Evolutionary conservation across 2,888 invertebrate species (phyloP).

Genomic region (Ceriagrion tenellum): DNA sequence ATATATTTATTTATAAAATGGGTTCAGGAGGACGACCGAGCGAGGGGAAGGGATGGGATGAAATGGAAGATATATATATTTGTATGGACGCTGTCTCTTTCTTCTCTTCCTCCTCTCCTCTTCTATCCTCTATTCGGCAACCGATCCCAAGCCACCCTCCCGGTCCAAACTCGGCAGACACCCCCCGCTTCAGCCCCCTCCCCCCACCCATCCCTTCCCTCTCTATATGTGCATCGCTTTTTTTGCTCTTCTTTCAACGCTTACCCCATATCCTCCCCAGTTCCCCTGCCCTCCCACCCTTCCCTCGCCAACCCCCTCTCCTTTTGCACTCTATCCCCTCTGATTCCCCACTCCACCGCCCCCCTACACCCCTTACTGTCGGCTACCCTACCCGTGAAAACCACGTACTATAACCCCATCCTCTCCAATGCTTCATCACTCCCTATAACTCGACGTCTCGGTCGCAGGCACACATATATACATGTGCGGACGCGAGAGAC

Average conservation of each 20-base stretch:
- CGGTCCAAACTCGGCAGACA: not conserved
- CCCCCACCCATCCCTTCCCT: not conserved
- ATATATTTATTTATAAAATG: slow-evolving; percentile 68
- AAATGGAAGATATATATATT: slow-evolving; percentile 55
- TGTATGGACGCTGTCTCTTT: slow-evolving; percentile 15
- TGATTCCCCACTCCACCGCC: not conserved
- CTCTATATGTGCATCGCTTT: not conserved
- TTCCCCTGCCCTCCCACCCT: not conserved
- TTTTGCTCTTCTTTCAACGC: not conserved
- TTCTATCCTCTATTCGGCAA: not conserved
- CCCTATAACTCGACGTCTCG: not conserved
- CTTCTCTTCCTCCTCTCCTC: not conserved
- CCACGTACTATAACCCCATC: not conserved
- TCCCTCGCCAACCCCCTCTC: not conserved
- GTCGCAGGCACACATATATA: slow-evolving; percentile 40
- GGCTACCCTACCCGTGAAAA: not conserved
- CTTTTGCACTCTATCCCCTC: not conserved
- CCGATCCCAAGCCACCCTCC: slow-evolving; percentile 14
- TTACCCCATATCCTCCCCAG: slow-evolving; percentile 16
- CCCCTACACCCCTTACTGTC: not conserved
- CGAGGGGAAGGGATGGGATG: slow-evolving; percentile 25
- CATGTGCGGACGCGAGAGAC: not conserved
- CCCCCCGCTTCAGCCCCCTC: not conserved
- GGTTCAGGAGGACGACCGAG: slow-evolving; percentile 56
- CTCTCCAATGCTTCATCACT: not conserved